A percentile compares a stretch with the other conserved stretches of the same genome.
phyloP scores from a whole-genome alignment of 2,797 vertebrate genomes.

The Botia kubotai region DNA sequence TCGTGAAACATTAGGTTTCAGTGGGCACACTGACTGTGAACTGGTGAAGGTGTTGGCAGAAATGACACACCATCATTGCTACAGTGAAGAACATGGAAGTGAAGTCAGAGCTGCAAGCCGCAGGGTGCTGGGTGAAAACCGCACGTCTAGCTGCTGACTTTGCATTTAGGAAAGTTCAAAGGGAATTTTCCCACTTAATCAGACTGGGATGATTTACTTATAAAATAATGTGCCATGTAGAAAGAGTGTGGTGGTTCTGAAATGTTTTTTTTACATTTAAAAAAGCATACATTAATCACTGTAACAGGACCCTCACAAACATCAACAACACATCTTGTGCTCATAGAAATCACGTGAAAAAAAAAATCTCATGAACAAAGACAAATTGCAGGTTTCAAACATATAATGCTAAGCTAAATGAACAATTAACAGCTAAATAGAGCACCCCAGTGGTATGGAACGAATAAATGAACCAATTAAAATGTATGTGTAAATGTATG shows the following conservation, averaged over 20 bases:
- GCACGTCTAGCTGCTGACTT: slow-evolving; percentile 35
- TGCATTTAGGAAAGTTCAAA: slow-evolving; percentile 17
- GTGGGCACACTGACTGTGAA: neutral
- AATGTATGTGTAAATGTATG: no score
- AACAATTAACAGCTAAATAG: slow-evolving; percentile 38
- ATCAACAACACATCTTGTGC: slow-evolving; percentile 24
- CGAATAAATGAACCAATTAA: no score
- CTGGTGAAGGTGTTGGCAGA: slow-evolving; percentile 2
- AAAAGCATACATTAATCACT: neutral
- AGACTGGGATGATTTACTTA: neutral
- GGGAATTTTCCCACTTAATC: neutral
- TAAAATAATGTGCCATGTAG: neutral
- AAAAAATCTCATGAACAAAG: neutral
- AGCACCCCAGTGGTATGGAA: neutral
- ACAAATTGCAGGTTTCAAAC: slow-evolving; percentile 1
- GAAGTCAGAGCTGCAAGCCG: neutral
- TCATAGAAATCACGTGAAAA: slow-evolving; percentile 22
- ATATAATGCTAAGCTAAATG: slow-evolving; percentile 39
- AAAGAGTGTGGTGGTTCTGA: neutral
- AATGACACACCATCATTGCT: slow-evolving; percentile 6
- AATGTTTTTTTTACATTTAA: neutral
- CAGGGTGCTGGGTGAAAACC: slow-evolving; percentile 2
- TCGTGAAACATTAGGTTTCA: neutral
- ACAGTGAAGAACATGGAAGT: neutral
- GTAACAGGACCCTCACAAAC: neutral